These are phyloP conservation scores for Nylanderia fulva DNA, from an alignment of 1,140 invertebrate genomes.

Conservation along the genomic window DNA sequence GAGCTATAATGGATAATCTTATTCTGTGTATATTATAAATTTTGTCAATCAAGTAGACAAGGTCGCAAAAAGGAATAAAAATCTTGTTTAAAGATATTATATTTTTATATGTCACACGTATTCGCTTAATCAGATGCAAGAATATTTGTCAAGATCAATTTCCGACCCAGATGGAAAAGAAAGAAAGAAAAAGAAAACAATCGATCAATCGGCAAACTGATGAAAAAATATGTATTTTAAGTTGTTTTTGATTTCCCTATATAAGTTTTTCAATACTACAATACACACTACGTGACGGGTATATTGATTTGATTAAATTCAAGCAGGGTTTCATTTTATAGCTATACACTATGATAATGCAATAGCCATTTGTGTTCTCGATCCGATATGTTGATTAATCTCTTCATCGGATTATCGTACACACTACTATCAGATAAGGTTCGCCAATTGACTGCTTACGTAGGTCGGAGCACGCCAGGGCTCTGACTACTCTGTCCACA, in stretches of 20 bases:
- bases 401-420: conserved; percentile 57
- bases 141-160: neutral
- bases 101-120: neutral
- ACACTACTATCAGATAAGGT: conserved; percentile 56
- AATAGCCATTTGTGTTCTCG: conserved; percentile 13
- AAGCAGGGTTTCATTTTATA: conserved; percentile 2
- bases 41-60: neutral
- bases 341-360: conserved; percentile 6
- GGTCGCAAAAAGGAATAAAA: neutral
- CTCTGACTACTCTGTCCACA: conserved; percentile 22
- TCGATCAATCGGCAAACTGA: neutral
- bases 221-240: neutral
- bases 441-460: conserved; percentile 13
- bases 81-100: neutral
- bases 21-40: neutral
- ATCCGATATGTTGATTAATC: conserved; percentile 52
- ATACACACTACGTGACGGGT: neutral
- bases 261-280: neutral
- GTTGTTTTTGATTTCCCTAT: neutral
- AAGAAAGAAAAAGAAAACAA: neutral
- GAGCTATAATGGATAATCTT: no score
- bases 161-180: neutral
- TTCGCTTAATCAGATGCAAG: neutral
- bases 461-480: conserved; percentile 5
- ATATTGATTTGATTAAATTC: neutral